Percentiles rank a stretch among this genome's conserved stretches.
These are phyloP conservation scores for Crotophaga sulcirostris DNA, from an alignment of 2,113 vertebrate species.

Conservation along the genomic window DNA sequence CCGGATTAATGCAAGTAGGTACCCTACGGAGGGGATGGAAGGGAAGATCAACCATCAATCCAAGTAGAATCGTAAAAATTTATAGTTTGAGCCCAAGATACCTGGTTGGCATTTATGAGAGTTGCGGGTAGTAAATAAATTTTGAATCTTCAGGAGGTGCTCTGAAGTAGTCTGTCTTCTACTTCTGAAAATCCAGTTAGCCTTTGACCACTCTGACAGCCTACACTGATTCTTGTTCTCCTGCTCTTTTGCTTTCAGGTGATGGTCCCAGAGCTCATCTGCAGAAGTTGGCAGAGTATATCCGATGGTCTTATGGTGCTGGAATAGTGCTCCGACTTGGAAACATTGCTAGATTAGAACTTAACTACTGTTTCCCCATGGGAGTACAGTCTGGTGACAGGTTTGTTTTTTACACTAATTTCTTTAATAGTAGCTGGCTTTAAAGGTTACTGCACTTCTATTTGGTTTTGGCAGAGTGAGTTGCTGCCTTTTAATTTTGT, in stretches of 20 bases:
- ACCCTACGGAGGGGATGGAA: neutral
- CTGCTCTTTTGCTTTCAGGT: conserved; percentile 70
- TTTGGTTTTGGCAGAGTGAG: neutral
- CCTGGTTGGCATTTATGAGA: neutral
- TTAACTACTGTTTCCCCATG: conserved; percentile 97
- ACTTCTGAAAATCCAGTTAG: neutral
- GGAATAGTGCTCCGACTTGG: conserved; percentile 91
- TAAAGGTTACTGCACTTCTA: neutral
- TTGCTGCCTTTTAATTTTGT: neutral
- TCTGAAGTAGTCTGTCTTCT: neutral
- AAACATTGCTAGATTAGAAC: conserved; percentile 94
- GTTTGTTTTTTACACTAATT: conserved; percentile 48
- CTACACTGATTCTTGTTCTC: neutral
- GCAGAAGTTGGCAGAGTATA: conserved; percentile 86
- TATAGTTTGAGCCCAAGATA: neutral
- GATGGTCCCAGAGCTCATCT: conserved; percentile 91
- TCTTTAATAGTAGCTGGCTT: neutral
- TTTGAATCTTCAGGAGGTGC: neutral
- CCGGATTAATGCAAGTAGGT: neutral
- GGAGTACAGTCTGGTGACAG: conserved; percentile 93
- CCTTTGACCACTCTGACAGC: neutral
- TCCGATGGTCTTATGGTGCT: conserved; percentile 94
- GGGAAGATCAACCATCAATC: neutral
- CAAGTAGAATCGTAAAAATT: neutral
- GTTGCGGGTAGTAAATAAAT: neutral